phyloP scores from a whole-genome alignment of 1,140 invertebrate genomes.

The Papilio aristodemus region DNA sequence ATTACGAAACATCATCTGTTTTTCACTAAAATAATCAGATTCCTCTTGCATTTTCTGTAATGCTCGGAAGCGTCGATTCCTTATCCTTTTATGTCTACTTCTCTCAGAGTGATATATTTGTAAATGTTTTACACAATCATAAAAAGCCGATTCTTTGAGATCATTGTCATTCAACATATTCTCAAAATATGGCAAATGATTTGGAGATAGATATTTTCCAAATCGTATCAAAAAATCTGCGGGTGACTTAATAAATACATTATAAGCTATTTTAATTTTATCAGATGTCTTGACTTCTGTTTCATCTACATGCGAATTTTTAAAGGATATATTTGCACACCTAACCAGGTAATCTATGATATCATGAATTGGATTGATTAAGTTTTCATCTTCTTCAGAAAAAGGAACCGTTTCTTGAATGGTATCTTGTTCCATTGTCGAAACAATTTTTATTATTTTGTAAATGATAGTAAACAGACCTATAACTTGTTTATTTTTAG shows the following conservation, averaged over 20 bases:
- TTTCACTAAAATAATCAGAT: constrained; percentile 93
- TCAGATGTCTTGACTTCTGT: constrained; percentile 85
- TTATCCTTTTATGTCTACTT: constrained; percentile 82
- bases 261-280: constrained; percentile 85
- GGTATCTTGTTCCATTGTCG: constrained; percentile 27
- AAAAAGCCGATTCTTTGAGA: constrained; percentile 80
- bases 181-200: constrained; percentile 87
- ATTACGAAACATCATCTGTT: constrained; percentile 95
- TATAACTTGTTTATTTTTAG: background rate
- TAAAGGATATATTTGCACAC: constrained; percentile 82
- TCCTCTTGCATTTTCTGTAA: constrained; percentile 86
- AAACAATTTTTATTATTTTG: background rate
- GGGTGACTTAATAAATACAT: constrained; percentile 84
- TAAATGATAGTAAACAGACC: background rate
- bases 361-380: constrained; percentile 70
- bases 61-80: constrained; percentile 91
- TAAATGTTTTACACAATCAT: constrained; percentile 82
- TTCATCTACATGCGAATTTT: constrained; percentile 89
- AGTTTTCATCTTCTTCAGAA: constrained; percentile 38
- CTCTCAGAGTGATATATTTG: constrained; percentile 79
- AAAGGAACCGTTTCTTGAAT: background rate
- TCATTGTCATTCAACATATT: constrained; percentile 63
- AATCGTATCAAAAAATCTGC: constrained; percentile 88
- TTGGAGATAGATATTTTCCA: constrained; percentile 84
- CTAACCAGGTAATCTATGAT: constrained; percentile 77